Conservation (phyloP, 53 echinoderm and acorn worm genomes). For the Echinarachnius parma region DNA sequence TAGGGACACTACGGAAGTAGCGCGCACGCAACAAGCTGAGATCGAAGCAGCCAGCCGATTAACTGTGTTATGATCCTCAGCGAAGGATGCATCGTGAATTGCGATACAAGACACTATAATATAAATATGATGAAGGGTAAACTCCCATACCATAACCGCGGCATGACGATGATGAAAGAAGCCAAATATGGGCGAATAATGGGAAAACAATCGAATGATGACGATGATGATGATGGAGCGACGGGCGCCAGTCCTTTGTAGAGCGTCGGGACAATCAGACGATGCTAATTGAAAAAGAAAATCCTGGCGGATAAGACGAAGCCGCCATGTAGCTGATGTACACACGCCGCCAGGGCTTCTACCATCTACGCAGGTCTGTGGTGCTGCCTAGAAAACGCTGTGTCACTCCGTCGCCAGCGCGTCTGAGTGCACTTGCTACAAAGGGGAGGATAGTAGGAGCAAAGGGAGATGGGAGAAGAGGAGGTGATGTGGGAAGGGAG, state of each 20-base stretch:
- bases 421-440: background rate
- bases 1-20: constrained; percentile 34
- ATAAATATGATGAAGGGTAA: background rate
- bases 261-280: constrained; percentile 40
- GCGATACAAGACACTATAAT: background rate
- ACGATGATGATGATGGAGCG: constrained; percentile 10
- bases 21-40: constrained; percentile 49
- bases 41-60: constrained; percentile 25
- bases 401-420: background rate
- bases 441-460: too few relatives aligned
- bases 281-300: constrained; percentile 32
- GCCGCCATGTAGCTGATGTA: constrained; percentile 1
- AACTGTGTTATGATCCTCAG: constrained; percentile 46
- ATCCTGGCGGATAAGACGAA: background rate
- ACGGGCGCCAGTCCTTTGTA: constrained; percentile 40
- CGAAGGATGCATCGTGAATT: too few relatives aligned
- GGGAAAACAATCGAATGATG: constrained; percentile 15
- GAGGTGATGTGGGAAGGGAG: too few relatives aligned
- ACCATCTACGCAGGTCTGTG: background rate
- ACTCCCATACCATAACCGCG: background rate
- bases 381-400: constrained; percentile 2
- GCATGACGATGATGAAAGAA: constrained; percentile 14
- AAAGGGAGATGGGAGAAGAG: too few relatives aligned
- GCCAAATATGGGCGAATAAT: constrained; percentile 20
- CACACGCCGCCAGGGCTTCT: constrained; percentile 9